Percentiles rank a stretch among this genome's conserved stretches.
Evolutionary conservation across 2,113 vertebrate species (phyloP).

Genomic region (Gallinago jamesoni): DNA sequence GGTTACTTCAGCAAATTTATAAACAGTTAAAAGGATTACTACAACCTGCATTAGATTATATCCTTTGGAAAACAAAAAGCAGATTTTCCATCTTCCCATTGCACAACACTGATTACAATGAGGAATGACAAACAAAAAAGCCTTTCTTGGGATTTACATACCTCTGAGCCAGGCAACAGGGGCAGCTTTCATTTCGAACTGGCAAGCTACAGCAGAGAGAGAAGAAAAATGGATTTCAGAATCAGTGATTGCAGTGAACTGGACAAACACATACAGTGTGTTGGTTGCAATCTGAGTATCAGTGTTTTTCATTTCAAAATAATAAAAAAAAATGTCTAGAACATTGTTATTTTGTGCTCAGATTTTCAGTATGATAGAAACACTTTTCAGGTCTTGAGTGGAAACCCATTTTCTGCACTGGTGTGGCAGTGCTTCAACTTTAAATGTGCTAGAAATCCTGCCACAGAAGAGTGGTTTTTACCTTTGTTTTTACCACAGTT

Average conservation of each 20-base stretch:
- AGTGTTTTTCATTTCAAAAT: not conserved
- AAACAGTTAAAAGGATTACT: not conserved
- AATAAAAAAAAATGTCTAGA: not conserved
- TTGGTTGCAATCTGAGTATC: not conserved
- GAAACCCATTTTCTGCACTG: not conserved
- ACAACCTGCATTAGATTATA: not conserved
- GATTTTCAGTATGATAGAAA: not conserved
- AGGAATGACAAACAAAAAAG: not conserved
- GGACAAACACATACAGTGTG: not conserved
- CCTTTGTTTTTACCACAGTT: not conserved
- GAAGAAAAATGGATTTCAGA: not conserved
- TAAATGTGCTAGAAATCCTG: not conserved
- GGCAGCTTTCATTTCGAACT: not conserved
- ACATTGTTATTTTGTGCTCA: not conserved
- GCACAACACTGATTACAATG: not conserved
- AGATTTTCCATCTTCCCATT: not conserved
- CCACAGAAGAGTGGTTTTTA: not conserved
- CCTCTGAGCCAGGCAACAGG: not conserved
- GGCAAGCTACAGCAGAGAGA: not conserved
- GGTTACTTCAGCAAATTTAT: not conserved
- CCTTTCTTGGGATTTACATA: not conserved
- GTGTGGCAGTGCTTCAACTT: not conserved
- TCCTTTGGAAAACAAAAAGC: not conserved
- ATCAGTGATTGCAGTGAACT: not conserved
- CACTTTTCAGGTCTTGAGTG: not conserved